Evolutionary conservation across 1,140 invertebrate species (phyloP).

Genomic region (Temnothorax longispinosus): DNA sequence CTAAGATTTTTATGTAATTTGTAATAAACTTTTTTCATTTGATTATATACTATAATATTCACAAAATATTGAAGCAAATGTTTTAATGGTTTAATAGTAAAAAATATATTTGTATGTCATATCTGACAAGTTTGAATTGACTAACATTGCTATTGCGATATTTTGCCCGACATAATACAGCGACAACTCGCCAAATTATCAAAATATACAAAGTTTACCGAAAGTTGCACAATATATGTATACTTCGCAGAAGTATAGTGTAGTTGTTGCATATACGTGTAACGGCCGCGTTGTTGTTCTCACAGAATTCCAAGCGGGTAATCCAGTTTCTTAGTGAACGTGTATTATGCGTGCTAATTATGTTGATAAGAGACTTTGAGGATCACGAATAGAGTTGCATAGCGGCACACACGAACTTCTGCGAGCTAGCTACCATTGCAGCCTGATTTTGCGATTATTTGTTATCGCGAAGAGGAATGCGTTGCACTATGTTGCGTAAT

Average conservation of each 20-base stretch:
- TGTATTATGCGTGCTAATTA: conserved; percentile 29
- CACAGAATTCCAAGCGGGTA: conserved; percentile 14
- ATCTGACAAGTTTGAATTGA: background rate
- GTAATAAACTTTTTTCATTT: background rate
- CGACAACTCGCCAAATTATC: background rate
- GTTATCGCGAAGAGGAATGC: background rate
- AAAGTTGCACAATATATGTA: background rate
- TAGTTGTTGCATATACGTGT: background rate
- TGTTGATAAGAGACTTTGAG: conserved; percentile 29
- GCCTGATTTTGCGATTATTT: background rate
- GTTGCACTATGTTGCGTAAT: background rate
- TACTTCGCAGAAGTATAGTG: background rate
- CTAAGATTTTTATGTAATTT: background rate
- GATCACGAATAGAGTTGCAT: conserved; percentile 3
- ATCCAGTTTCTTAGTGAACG: conserved; percentile 9
- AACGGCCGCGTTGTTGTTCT: conserved; percentile 16
- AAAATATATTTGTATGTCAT: background rate
- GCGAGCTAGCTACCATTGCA: background rate
- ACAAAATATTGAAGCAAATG: background rate
- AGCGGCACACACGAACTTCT: background rate
- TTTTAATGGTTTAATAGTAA: background rate
- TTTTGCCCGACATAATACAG: background rate
- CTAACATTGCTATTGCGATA: background rate
- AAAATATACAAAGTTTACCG: background rate
- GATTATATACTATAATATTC: background rate